Percentiles rank a stretch among this genome's conserved stretches.
Conservation (phyloP, 2,888 invertebrate species). For the Prosapia bicincta region DNA sequence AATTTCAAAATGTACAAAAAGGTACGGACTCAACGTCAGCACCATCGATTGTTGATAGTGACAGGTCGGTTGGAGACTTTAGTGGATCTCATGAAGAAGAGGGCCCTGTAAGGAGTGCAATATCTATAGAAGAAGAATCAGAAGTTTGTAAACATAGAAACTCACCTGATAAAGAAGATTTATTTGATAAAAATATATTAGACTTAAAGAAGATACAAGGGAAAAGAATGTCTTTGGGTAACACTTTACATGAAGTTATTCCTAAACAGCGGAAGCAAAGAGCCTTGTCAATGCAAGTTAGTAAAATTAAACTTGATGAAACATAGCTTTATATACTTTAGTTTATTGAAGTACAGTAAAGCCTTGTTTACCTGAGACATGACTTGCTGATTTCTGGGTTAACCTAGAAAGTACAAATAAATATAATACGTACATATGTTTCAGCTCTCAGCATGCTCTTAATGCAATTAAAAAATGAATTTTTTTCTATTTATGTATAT, state of each 20-base stretch:
- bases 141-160: conserved; percentile 24
- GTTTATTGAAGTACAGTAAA: too few species aligned
- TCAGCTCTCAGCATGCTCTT: too few species aligned
- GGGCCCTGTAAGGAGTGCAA: conserved; percentile 19
- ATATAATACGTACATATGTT: too few species aligned
- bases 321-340: too few species aligned
- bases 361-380: too few species aligned
- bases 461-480: too few species aligned
- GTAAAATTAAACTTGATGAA: too few species aligned
- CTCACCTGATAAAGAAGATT: conserved; percentile 10
- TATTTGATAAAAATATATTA: neutral
- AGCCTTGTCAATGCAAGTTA: conserved; percentile 30
- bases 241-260: conserved; percentile 4
- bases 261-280: conserved; percentile 12
- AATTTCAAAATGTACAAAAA: neutral
- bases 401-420: too few species aligned
- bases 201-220: neutral
- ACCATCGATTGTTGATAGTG: conserved; percentile 15
- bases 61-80: conserved; percentile 20
- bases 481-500: too few species aligned
- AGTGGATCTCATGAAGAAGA: conserved; percentile 14
- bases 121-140: conserved; percentile 27
- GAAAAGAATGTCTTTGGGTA: conserved; percentile 32
- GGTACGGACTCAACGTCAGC: conserved; percentile 19
- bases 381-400: too few species aligned